Base-by-base conservation (phyloP, 1,140 invertebrate species). In the Zeugodacus cucurbitae region DNA sequence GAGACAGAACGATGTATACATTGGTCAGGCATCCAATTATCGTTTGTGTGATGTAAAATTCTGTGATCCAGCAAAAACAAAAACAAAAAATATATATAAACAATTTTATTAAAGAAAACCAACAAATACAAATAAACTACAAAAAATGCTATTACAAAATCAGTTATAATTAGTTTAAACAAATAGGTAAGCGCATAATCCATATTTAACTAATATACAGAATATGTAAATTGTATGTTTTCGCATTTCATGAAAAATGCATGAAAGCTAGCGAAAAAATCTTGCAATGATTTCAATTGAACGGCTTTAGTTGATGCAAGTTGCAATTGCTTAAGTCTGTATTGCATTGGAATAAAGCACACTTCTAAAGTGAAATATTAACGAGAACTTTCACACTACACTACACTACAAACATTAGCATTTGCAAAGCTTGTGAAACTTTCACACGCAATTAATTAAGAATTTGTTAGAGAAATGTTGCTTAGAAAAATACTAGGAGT, bases 11-110 rank as follows among this genome's bases (percentile, higher is more conserved):
- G 64, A 74, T 41, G 54, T 78, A 58, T 88, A 57, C 67, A 41
- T 88, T 74, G 22, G 64, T 88, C 29, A 54, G 86, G 82, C 90
- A 91, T 48, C n/a, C 74, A 29, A 48, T 82, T 82, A 82, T 82
- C 74, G 74, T 82, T 82, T 91, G 91, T 92, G 91, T 91, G 90
- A 92, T 91, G 90, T 89, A 87, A 88, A 91, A 90, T 92, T 91
- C 91, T 92, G 91, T 92, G 91, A 92, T 92, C 89, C 89, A 90
- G 89, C 89, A 89, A 91, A 89, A 82, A 88, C 87, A 90, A 59
- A 89, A 91, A 89, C 54, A 87, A 89, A 85, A 87, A 85, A 48
- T 10, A 82, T 82, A 82, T 44, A 48, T 62, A 87, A 58, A 6
- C 5, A 59, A 87, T 67, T 64, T 67, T 64, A 88, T 82, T 58